Conservation (phyloP, 2,888 invertebrate species). For the Synanthedon myopaeformis region DNA sequence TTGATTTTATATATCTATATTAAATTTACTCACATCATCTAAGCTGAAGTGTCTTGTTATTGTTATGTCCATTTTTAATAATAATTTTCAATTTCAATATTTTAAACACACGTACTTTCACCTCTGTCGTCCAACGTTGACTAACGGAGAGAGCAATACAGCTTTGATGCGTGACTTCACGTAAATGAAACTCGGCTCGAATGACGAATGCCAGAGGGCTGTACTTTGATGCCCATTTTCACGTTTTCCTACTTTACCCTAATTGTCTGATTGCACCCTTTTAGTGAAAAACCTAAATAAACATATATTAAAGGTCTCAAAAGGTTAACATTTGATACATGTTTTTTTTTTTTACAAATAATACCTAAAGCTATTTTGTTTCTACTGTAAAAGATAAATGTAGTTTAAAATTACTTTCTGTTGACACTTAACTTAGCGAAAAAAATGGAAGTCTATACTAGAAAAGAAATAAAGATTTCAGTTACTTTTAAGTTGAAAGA, state of each 20-base stretch:
- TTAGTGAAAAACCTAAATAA: not conserved
- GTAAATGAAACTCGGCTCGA: constrained; percentile 24
- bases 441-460: too few species aligned
- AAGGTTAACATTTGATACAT: not conserved
- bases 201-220: constrained; percentile 6
- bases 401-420: too few species aligned
- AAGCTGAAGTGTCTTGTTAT: constrained; percentile 64
- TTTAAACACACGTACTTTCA: constrained; percentile 15
- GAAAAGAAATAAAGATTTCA: too few species aligned
- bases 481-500: too few species aligned
- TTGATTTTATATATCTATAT: too few species aligned
- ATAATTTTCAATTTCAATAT: constrained; percentile 1
- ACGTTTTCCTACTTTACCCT: not conserved
- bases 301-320: not conserved
- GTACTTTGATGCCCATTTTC: not conserved
- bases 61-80: constrained; percentile 51
- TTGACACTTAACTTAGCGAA: too few species aligned
- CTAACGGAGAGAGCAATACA: constrained; percentile 30
- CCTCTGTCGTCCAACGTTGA: constrained; percentile 21
- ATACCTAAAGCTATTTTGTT: too few species aligned
- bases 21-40: constrained; percentile 52
- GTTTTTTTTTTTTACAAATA: too few species aligned
- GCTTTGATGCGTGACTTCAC: constrained; percentile 15
- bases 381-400: too few species aligned
- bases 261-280: not conserved